Conservation (phyloP, 2,797 vertebrate genomes). For the Tragopan temminckii region DNA sequence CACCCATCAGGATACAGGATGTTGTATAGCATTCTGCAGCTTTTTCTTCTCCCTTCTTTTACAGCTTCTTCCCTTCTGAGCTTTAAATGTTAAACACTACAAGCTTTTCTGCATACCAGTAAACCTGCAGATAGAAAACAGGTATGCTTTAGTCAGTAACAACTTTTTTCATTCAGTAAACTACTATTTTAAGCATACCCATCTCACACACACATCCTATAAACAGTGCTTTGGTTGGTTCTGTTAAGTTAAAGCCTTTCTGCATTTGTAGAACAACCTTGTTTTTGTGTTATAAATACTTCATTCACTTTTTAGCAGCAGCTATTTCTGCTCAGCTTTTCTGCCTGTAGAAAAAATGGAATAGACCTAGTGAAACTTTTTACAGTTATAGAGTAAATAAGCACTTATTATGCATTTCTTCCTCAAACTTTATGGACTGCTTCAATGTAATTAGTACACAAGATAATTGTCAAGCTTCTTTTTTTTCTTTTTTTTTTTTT, state of each 20-base stretch:
- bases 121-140: slow-evolving; percentile 8
- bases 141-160: not conserved
- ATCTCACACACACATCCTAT: not conserved
- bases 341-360: not conserved
- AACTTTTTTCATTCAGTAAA: not conserved
- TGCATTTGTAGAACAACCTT: not conserved
- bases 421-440: slow-evolving; percentile 53
- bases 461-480: slow-evolving; percentile 30
- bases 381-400: slow-evolving; percentile 45
- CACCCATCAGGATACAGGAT: not conserved
- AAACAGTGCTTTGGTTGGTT: not conserved
- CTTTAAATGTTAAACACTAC: slow-evolving; percentile 17
- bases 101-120: not conserved
- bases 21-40: not conserved
- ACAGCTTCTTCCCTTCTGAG: not conserved
- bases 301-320: not conserved
- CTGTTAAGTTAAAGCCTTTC: not conserved
- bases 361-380: not conserved
- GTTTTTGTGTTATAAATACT: not conserved
- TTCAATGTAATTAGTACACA: slow-evolving; percentile 54
- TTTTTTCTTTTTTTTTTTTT: not conserved
- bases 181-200: not conserved
- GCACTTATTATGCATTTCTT: slow-evolving; percentile 61
- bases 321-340: not conserved
- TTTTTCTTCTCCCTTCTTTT: not conserved